Evolutionary conservation across 2,888 invertebrate genomes (phyloP), one percentile per base, ranked within the genome.

Genomic region (Cyclophora punctaria): DNA sequence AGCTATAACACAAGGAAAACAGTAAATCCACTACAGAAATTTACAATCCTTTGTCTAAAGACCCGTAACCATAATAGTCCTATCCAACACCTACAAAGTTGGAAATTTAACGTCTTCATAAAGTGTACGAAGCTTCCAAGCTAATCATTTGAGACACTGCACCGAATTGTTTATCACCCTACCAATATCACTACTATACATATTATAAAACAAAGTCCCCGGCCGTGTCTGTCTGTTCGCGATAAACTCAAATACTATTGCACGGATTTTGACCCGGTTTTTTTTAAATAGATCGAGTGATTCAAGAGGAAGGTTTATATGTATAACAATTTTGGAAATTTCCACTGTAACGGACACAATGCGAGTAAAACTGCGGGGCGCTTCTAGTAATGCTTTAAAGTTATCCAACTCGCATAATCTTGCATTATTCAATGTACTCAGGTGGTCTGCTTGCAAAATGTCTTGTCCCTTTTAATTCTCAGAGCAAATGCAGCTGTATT

Each of bases 381-480:
- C 37, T 1, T 1, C 37, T 37, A 37, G 37, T 37, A 4, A 5
- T 5, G 37, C 4, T 5, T 37, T 5, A 49, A 58, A 53, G 60
- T 58, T 53, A 54, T 43, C 60, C 58, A 58, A 67, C 58, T 60
- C 60, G 57, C 57, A 50, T 57, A 58, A 55, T 60, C 56, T 56
- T 64, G 60, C 62, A 71, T 70, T 63, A 67, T 67, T 68, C 66
- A 71, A 57, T 55, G 52, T 73, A 71, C 78, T 79, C 80, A 81
- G 80, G 80, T 84, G 83, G 72, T 73, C 64, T 66, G 60, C 64
- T 80, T 80, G 74, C 82, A 73, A 80, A 82, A 80, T 73, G 72
- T 69, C 67, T 67, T 76, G 77, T 76, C 73, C 73, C 69, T 77
- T 80, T 78, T 74, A 80, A 75, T 76, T 70, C 69, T 64, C 60